These are phyloP conservation scores for Cololabis saira DNA, from an alignment of 2,113 vertebrate species.

Conservation along the genomic window DNA sequence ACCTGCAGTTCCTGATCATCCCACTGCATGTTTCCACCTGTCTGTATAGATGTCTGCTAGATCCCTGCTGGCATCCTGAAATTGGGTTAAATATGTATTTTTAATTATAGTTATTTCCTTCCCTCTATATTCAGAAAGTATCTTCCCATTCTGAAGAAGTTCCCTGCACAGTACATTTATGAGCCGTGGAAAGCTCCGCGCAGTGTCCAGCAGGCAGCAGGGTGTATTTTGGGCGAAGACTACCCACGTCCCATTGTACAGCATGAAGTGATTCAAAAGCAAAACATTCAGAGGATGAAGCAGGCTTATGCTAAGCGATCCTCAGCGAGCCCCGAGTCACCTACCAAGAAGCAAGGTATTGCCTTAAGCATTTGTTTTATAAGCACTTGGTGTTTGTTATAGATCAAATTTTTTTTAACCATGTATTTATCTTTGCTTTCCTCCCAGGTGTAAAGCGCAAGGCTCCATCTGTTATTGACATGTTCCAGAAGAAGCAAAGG, in stretches of 20 bases:
- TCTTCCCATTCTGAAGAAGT: slow-evolving; percentile 77
- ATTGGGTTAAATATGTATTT: background rate
- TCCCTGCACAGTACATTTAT: slow-evolving; percentile 78
- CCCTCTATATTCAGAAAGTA: slow-evolving; percentile 73
- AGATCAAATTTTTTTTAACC: background rate
- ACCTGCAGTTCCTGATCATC: no score
- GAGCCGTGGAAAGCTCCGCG: slow-evolving; percentile 82
- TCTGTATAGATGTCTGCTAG: no score
- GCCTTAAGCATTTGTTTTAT: background rate
- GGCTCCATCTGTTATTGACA: slow-evolving; percentile 49
- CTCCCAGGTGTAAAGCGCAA: slow-evolving; percentile 73
- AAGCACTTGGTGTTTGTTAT: background rate
- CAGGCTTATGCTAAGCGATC: slow-evolving; percentile 72
- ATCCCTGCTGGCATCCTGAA: no score
- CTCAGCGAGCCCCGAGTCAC: background rate
- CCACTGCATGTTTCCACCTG: no score
- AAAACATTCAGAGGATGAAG: slow-evolving; percentile 81
- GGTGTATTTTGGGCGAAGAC: slow-evolving; percentile 83
- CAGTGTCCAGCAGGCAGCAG: slow-evolving; percentile 77
- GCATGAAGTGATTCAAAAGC: slow-evolving; percentile 69
- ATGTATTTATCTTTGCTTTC: slow-evolving; percentile 3
- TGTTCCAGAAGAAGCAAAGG: slow-evolving; percentile 66
- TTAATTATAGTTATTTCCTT: fast-evolving
- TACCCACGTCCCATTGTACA: slow-evolving; percentile 76
- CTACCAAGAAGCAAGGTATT: slow-evolving; percentile 56